Evolutionary conservation across 2,888 invertebrate genomes (phyloP).

Genomic region (Phania funesta): DNA sequence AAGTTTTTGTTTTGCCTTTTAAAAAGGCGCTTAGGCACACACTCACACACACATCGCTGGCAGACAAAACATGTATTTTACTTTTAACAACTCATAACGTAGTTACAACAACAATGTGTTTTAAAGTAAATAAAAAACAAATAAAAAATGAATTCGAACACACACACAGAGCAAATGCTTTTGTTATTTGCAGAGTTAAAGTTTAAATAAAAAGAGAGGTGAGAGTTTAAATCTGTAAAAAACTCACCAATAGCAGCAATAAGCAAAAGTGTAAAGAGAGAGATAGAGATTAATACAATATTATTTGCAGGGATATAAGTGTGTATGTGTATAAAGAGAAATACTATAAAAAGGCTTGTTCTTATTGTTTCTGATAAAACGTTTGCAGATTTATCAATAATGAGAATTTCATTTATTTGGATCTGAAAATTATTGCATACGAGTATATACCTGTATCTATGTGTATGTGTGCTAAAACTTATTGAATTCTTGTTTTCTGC

Average conservation of each 20-base stretch:
- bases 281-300: neutral
- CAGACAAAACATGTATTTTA: neutral
- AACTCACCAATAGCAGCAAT: conserved; percentile 44
- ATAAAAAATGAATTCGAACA: conserved; percentile 24
- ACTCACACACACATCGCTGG: neutral
- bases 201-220: neutral
- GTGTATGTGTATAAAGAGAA: no score
- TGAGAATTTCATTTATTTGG: no score
- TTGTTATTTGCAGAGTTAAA: neutral
- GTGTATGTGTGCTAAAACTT: no score
- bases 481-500: no score
- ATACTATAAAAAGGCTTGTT: no score
- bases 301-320: no score
- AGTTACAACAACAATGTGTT: conserved; percentile 52
- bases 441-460: no score
- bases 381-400: no score
- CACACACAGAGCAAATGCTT: neutral
- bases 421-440: no score
- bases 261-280: neutral
- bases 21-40: conserved; percentile 35
- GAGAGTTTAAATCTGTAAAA: neutral
- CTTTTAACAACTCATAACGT: conserved; percentile 62
- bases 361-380: no score
- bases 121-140: conserved; percentile 40
- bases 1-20: conserved; percentile 28